Base-by-base conservation (phyloP, 2,113 vertebrate genomes). In the Xyrauchen texanus region DNA sequence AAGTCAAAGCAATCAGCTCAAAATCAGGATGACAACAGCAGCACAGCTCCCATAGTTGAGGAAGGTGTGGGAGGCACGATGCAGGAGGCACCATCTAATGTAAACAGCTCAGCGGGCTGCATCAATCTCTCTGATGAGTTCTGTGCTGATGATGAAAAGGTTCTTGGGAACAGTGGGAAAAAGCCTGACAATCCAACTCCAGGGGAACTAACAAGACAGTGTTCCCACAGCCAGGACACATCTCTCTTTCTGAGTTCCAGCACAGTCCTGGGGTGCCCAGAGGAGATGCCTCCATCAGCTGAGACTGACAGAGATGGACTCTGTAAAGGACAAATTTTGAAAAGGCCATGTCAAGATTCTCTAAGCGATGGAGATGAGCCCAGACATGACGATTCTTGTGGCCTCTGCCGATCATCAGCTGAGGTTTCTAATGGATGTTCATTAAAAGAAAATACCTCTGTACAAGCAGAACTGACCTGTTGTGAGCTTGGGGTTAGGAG, bases 301-400 rank as follows among this genome's bases (percentile, higher is more conserved):
- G 85, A 76, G 75, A 86, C 74, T 0, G 81, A 85, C 42, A 67
- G 81, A 66, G 88, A 87, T 77, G 81, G 15, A 34, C 10, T 0
- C 0, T 83, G 68, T 68, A 90, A 88, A 53, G 90, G 77, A 62
- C 92, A 84, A 47, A 85, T 89, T 8, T 4, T 89, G 8, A 95
- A 95, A 84, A 93, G 93, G 87, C 87, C 86, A 21, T 91, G 80
- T 68, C 87, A 55, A 0, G 65, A 79, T 13, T 80, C 90, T 73
- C 57, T 91, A 74, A 84, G 85, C 5, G 90, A 93, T 8, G 60
- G 83, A 0, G 91, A 91, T 62, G 87, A 85, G 66, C 77, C 62
- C 0, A 78, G 84, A 73, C 68, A 13, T 75, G 94, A 93, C 68
- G 86, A 90, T 7, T 89, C 87, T 55, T 44, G 49, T 9, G 3